These are phyloP conservation scores for Brachylomia viminalis DNA, from an alignment of 2,888 invertebrate genomes.

Conservation along the genomic window DNA sequence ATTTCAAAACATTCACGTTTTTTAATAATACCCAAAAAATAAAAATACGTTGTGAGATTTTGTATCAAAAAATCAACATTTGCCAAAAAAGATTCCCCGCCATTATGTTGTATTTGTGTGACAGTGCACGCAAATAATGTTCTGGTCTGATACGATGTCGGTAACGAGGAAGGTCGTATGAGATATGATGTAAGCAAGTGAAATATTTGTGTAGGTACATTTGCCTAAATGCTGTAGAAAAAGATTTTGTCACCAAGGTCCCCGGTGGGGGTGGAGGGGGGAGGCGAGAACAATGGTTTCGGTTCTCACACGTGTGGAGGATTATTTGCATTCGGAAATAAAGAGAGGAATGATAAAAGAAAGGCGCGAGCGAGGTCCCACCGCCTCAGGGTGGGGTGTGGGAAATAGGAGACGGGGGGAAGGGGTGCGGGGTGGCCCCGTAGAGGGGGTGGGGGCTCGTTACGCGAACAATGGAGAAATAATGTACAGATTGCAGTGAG, in stretches of 20 bases:
- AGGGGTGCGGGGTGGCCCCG: constrained; percentile 73
- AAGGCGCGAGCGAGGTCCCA: constrained; percentile 90
- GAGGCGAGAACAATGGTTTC: constrained; percentile 91
- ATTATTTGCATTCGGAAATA: constrained; percentile 91
- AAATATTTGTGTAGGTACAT: constrained; percentile 83
- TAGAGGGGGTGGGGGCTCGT: constrained; percentile 86
- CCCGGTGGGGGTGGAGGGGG: constrained; percentile 84
- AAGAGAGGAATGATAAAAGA: constrained; percentile 91
- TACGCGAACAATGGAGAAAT: constrained; percentile 91
- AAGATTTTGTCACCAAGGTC: constrained; percentile 90
- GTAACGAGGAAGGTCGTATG: constrained; percentile 69
- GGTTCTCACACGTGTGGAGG: constrained; percentile 91
- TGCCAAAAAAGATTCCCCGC: constrained; percentile 19
- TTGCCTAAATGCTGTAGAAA: constrained; percentile 89
- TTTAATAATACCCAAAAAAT: neutral
- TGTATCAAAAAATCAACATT: constrained; percentile 19
- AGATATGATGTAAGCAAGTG: constrained; percentile 74
- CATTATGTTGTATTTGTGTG: constrained; percentile 43
- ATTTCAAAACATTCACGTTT: neutral
- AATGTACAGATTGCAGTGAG: constrained; percentile 91
- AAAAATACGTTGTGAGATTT: neutral
- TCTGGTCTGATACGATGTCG: constrained; percentile 59
- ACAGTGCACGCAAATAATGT: constrained; percentile 63
- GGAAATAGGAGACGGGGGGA: constrained; percentile 81
- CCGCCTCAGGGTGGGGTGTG: constrained; percentile 90